These are phyloP conservation scores for Elephantulus edwardii DNA, from an alignment of 2,113 vertebrate genomes.

Conservation along the genomic window DNA sequence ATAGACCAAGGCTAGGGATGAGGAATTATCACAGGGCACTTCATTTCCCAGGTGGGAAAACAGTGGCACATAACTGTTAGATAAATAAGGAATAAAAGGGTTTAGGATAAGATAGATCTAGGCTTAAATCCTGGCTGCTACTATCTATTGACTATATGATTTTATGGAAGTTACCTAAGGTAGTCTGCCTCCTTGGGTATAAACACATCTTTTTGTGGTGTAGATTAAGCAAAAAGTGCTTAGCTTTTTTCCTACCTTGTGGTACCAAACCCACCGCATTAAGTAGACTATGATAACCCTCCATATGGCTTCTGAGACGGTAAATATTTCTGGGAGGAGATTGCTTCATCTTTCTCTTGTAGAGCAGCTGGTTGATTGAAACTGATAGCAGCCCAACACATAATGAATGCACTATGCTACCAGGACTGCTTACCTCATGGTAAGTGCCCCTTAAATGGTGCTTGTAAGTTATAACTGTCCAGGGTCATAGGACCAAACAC, in stretches of 20 bases:
- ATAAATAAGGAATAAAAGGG: not conserved
- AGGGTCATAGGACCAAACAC: constrained; percentile 1
- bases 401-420: too few species aligned
- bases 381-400: too few species aligned
- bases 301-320: too few species aligned
- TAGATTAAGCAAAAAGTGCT: constrained; percentile 24
- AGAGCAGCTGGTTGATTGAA: too few species aligned
- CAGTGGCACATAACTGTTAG: not conserved
- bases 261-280: too few species aligned
- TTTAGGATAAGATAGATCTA: not conserved
- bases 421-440: not conserved
- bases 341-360: too few species aligned
- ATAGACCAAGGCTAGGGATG: not conserved
- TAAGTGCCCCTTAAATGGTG: not conserved
- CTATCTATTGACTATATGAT: constrained; percentile 1
- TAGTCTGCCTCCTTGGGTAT: not conserved
- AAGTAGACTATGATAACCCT: too few species aligned
- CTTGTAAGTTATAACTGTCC: not conserved
- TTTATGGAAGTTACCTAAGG: constrained; percentile 23
- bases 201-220: not conserved
- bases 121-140: not conserved
- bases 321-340: too few species aligned
- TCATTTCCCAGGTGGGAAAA: constrained; percentile 20
- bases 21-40: not conserved
- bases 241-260: not conserved